phyloP scores from a whole-genome alignment of 1,140 invertebrate species.

The Habropoda laboriosa region DNA sequence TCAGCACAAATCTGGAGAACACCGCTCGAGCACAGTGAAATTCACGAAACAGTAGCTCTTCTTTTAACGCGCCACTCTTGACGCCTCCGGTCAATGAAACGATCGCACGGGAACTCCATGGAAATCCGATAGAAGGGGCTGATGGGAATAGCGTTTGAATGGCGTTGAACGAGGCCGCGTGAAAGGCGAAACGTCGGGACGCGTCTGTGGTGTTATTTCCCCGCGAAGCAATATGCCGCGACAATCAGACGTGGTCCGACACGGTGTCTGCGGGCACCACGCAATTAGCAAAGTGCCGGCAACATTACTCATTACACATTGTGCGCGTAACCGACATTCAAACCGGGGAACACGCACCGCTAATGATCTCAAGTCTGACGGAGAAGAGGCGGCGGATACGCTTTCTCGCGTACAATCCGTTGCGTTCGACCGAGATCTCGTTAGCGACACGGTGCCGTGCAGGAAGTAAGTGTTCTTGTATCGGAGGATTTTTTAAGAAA shows the following conservation, averaged over 20 bases:
- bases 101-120: not conserved
- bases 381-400: too few species aligned
- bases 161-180: not conserved
- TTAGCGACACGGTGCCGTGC: too few species aligned
- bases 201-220: not conserved
- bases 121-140: conserved; percentile 1
- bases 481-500: too few species aligned
- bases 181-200: not conserved
- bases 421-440: too few species aligned
- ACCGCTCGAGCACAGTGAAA: too few species aligned
- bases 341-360: conserved; percentile 30
- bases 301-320: conserved; percentile 63
- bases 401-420: too few species aligned
- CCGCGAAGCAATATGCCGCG: conserved; percentile 27
- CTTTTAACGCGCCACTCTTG: not conserved
- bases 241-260: conserved; percentile 13
- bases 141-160: not conserved
- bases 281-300: conserved; percentile 67
- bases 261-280: conserved; percentile 37
- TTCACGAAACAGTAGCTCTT: not conserved
- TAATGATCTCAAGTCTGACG: conserved; percentile 51
- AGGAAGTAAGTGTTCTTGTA: too few species aligned
- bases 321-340: conserved; percentile 37
- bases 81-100: conserved; percentile 7
- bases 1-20: not conserved